Evolutionary conservation across 2,888 invertebrate species (phyloP).

Genomic region (Bedellia somnulentella): DNA sequence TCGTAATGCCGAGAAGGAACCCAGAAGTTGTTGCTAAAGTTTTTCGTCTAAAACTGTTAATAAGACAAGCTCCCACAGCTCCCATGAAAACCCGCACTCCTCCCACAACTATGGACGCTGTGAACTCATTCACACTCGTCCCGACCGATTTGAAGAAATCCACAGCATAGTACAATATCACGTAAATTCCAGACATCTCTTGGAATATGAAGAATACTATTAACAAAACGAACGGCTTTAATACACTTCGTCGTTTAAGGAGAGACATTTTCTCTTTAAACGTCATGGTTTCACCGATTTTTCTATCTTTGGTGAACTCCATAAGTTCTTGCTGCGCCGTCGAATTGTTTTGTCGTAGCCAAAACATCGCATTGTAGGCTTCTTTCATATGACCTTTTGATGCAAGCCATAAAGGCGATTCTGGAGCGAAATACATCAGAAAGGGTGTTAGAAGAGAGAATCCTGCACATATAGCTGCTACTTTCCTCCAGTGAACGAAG

Average conservation of each 20-base stretch:
- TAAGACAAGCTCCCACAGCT: constrained; percentile 66
- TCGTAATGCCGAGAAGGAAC: constrained; percentile 64
- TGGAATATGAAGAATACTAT: constrained; percentile 69
- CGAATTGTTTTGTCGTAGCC: constrained; percentile 66
- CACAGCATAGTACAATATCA: constrained; percentile 72
- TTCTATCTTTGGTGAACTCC: constrained; percentile 56
- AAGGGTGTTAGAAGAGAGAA: constrained; percentile 59
- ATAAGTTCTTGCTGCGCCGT: constrained; percentile 66
- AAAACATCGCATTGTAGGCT: constrained; percentile 64
- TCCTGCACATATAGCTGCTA: constrained; percentile 65
- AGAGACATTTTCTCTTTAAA: constrained; percentile 38
- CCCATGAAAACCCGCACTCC: constrained; percentile 68
- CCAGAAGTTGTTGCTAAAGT: constrained; percentile 67
- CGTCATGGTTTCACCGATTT: constrained; percentile 30
- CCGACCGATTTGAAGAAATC: constrained; percentile 70
- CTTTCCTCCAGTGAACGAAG: constrained; percentile 66
- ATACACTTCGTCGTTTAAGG: constrained; percentile 55
- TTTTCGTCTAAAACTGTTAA: constrained; percentile 66
- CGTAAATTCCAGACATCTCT: constrained; percentile 74
- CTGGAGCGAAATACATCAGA: constrained; percentile 66
- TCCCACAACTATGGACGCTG: constrained; percentile 71
- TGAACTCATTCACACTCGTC: constrained; percentile 65
- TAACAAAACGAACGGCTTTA: constrained; percentile 69
- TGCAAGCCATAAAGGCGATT: constrained; percentile 70
- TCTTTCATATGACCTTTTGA: constrained; percentile 62